Percentiles rank a stretch among this genome's conserved stretches.
These are phyloP conservation scores for Thamnophis elegans DNA, from an alignment of 2,797 vertebrate genomes.

Conservation along the genomic window DNA sequence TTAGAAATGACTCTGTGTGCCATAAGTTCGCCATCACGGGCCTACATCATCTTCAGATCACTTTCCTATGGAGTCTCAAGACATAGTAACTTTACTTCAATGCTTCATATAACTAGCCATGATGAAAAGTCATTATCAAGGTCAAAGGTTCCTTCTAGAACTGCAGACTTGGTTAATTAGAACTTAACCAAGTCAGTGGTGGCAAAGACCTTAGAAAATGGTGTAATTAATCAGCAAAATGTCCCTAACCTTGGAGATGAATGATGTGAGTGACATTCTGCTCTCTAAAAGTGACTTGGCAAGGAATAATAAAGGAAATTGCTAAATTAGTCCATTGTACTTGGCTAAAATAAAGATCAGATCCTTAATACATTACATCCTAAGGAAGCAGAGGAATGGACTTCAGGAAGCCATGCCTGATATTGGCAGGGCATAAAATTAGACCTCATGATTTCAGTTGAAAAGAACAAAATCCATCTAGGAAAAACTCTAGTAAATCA, in stretches of 20 bases:
- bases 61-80: fast-evolving
- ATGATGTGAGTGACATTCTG: not conserved
- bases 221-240: conserved; percentile 2
- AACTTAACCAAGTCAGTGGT: not conserved
- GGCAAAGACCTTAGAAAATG: conserved; percentile 18
- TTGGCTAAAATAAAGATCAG: not conserved
- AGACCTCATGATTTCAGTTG: not conserved
- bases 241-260: conserved; percentile 15
- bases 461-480: not conserved
- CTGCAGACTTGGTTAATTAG: conserved; percentile 23
- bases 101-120: not conserved
- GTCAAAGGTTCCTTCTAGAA: not conserved
- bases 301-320: not conserved
- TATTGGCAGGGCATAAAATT: not conserved
- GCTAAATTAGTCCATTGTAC: not conserved
- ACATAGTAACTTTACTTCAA: too few relatives aligned
- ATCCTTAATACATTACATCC: fast-evolving
- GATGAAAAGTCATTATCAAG: not conserved
- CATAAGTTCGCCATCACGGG: not conserved
- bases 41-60: not conserved
- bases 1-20: too few relatives aligned
- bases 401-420: too few relatives aligned
- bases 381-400: not conserved
- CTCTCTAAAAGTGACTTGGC: not conserved
- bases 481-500: too few relatives aligned